Evolutionary conservation across 1,140 invertebrate genomes (phyloP), one percentile per base, ranked within the genome.

Genomic region (Sitobion miscanthi): DNA sequence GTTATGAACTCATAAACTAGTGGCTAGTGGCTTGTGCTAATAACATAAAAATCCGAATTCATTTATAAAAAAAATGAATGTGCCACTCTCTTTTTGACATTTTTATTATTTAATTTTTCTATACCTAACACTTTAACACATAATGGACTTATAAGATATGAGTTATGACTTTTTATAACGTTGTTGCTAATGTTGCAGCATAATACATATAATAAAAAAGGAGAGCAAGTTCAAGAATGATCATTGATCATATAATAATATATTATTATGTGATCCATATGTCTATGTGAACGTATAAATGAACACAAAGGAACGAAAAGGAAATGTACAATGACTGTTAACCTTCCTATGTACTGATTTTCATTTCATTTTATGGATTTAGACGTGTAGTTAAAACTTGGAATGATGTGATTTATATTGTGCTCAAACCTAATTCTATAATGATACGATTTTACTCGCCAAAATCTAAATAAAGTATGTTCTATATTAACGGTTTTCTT

Each of bases 151-250:
- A 17, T n/a, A 14, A 77, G n/a, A 77, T 77, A 77, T 77, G 62
- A 77, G 17, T 86, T 86, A 86, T 86, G 83, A 42, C 23, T 89
- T 89, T 52, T n/a, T 87, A 47, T 87, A 35, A 77, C 17, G 35
- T 47, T 30, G 21, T 87, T 87, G 47, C 42, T 42, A 42, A 42
- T 42, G 38, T 38, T 38, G 38, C 38, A 38, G 38, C n/a, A 35
- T 89, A 52, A 54, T 35, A 21, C 21, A 11, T 54, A 38, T 38
- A 89, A 88, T n/a, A 21, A 54, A 89, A 54, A 89, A 89, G 14
- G 87, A 89, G 49, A 54, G 49, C 49, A 54, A 89, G 49, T 89
- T 89, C 49, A 21, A 54, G n/a, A 89, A 54, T 88, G 47, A 88
- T 88, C 30, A 69, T 77, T 77, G n/a, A 77, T 77, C n/a, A n/a